Evolutionary conservation across 1,140 invertebrate species (phyloP), one percentile per base, ranked within the genome.

Genomic region (Pseudomyrmex sp.): DNA sequence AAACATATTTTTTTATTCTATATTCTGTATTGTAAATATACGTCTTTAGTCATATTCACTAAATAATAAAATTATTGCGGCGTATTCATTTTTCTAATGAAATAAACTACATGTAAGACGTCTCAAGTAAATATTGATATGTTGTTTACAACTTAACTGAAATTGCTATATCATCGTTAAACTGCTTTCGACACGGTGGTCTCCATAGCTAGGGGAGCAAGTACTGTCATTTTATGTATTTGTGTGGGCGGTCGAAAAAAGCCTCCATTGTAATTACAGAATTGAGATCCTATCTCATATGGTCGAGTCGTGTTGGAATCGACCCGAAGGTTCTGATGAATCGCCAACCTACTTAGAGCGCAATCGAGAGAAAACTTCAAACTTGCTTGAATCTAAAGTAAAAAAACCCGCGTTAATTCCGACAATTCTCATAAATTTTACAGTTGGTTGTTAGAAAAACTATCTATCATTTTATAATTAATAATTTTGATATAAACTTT

Each of bases 211-310:
- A 35, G 15, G 66, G 15, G 44, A 59, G 66, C 66, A 46, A 18
- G 12, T 54, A 13, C 20, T 80, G n/a, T 58, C 54, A 18, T 62
- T 44, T 50, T 44, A n/a, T 70, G 54, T 20, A 79, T 59, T 70
- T 20, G 65, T 66, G 76, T 59, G 65, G 50, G 58, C 26, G 54
- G 76, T 9, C 26, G 35, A 35, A 54, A 50, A 18, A 73, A n/a
- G 54, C 66, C 54, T 80, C 66, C 35, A 20, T 59, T 72, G 85
- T 84, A 90, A 90, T 90, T 90, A 90, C 79, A 65, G 84, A 80
- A 90, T 89, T 86, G 82, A 89, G 89, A 90, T 90, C 50, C 52
- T 90, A 90, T 90, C 89, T 86, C 35, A 35, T 35, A 35, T 7
- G 70, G 77, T 48, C 63, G 76, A 89, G 84, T 86, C 82, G 46